Conservation (phyloP, 2,888 invertebrate species). For the Julus scanicus region DNA sequence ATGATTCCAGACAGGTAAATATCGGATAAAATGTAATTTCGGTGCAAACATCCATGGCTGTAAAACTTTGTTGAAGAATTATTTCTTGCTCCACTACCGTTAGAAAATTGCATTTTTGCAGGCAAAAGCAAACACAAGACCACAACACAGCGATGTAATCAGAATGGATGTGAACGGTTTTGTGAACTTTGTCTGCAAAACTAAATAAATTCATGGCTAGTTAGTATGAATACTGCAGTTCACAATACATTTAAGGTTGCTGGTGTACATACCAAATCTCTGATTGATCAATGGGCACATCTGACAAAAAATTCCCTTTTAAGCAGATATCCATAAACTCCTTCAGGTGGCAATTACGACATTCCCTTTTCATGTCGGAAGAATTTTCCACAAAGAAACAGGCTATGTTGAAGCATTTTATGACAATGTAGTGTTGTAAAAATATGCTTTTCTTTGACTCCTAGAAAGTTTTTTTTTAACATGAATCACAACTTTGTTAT, state of each 20-base stretch:
- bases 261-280: constrained; percentile 5
- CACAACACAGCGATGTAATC: constrained; percentile 46
- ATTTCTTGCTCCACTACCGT: background rate
- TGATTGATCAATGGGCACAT: constrained; percentile 27
- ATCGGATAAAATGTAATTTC: constrained; percentile 16
- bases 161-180: constrained; percentile 24
- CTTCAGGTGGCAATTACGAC: background rate
- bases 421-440: background rate
- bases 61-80: constrained; percentile 21
- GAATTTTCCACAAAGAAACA: background rate
- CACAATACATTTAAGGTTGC: background rate
- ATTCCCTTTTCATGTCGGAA: background rate
- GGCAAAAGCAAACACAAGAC: constrained; percentile 44
- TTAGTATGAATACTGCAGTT: background rate
- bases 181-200: constrained; percentile 51
- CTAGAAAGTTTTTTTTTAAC: background rate
- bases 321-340: constrained; percentile 28
- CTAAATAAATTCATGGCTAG: background rate
- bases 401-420: constrained; percentile 51
- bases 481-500: too few relatives aligned
- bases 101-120: constrained; percentile 31
- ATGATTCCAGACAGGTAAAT: constrained; percentile 50
- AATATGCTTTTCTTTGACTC: background rate
- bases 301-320: constrained; percentile 5
- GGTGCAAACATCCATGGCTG: constrained; percentile 49